Evolutionary conservation across 2,113 vertebrate genomes (phyloP).

Genomic region (Thalassoma bifasciatum): DNA sequence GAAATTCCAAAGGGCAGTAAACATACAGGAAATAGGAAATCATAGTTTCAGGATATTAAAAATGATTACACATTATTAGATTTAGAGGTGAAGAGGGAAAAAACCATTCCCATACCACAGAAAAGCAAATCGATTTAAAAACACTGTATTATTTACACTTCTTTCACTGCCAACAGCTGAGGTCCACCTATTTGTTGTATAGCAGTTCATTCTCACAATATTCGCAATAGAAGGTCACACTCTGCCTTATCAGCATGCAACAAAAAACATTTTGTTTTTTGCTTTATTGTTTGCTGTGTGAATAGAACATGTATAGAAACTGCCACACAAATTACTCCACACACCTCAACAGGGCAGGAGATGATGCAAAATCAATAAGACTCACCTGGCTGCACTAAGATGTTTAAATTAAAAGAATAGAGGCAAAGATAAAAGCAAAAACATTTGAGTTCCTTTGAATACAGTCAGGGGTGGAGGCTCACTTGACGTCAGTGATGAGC

Average conservation of each 20-base stretch:
- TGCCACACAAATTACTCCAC: constrained; percentile 7
- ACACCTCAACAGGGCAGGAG: not conserved
- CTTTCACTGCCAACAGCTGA: too few relatives aligned
- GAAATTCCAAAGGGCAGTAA: too few relatives aligned
- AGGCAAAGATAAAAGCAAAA: not conserved
- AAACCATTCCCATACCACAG: too few relatives aligned
- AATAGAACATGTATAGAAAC: not conserved
- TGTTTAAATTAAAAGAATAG: not conserved
- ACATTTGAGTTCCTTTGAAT: not conserved
- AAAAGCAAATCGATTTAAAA: too few relatives aligned
- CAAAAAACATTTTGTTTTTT: not conserved
- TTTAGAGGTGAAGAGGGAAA: too few relatives aligned
- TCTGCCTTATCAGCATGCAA: not conserved
- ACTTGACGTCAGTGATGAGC: not conserved
- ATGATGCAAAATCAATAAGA: not conserved
- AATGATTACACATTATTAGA: not conserved
- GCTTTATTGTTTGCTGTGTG: not conserved
- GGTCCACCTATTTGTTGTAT: too few relatives aligned
- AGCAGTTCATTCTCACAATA: not conserved
- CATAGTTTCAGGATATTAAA: too few relatives aligned
- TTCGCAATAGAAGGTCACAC: not conserved
- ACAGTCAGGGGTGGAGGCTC: not conserved
- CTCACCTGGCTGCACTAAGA: not conserved
- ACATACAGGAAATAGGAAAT: too few relatives aligned
- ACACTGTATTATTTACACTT: too few relatives aligned